Evolutionary conservation across 2,113 vertebrate species (phyloP).

Genomic region (Ptychochromis oligacanthus): DNA sequence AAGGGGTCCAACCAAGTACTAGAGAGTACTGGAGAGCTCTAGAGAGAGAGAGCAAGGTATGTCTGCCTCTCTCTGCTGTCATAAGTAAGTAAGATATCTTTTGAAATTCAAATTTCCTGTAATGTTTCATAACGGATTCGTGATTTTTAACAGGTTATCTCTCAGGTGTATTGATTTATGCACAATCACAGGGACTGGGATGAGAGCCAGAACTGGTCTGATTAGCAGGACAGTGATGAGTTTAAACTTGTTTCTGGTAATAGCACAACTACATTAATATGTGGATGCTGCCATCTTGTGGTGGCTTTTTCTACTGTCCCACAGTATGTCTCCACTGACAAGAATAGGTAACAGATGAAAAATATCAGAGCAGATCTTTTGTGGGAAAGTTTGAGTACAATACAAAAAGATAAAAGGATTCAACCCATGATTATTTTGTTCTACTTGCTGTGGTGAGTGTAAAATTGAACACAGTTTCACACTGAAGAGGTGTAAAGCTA

Average conservation of each 20-base stretch:
- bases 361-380: not conserved
- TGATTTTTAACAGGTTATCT: too few species aligned
- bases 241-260: too few species aligned
- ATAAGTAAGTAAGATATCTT: too few species aligned
- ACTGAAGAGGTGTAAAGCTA: not conserved
- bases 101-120: not conserved
- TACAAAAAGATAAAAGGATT: not conserved
- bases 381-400: not conserved
- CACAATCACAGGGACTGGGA: too few species aligned
- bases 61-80: too few species aligned
- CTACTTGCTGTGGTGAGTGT: not conserved
- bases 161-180: too few species aligned
- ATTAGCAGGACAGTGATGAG: not conserved
- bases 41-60: too few species aligned
- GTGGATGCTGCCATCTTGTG: conserved; percentile 57
- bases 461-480: not conserved
- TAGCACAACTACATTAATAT: not conserved
- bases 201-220: not conserved
- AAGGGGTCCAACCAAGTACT: too few species aligned
- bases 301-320: not conserved
- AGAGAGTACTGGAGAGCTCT: too few species aligned
- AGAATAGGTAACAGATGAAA: not conserved
- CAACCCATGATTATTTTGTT: not conserved
- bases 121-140: too few species aligned
- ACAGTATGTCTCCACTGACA: not conserved